Conservation (phyloP, 1,140 invertebrate genomes). For the Papilio glaucus region DNA sequence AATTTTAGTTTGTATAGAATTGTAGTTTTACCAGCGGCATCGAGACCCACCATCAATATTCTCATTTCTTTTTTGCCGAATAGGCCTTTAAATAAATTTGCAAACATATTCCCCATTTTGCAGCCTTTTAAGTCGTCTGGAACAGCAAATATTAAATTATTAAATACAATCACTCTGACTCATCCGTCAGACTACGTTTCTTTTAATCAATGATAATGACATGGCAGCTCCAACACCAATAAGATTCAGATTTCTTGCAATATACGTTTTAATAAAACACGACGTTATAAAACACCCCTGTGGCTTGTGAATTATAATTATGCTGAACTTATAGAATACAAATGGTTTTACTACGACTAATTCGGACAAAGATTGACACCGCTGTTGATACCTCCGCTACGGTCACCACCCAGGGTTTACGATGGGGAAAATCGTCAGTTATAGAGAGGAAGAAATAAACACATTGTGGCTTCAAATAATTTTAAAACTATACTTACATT, state of each 20-base stretch:
- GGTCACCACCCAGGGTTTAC: slow-evolving; percentile 50
- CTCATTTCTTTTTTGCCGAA: slow-evolving; percentile 99
- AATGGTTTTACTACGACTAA: slow-evolving; percentile 28
- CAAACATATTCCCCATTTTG: slow-evolving; percentile 94
- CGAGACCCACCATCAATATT: slow-evolving; percentile 98
- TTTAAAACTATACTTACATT: slow-evolving; percentile 83
- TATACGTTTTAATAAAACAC: not conserved
- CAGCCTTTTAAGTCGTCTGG: slow-evolving; percentile 81
- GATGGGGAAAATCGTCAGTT: slow-evolving; percentile 15
- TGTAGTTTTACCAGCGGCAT: slow-evolving; percentile 99
- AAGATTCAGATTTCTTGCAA: slow-evolving; percentile 44
- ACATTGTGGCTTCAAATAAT: slow-evolving; percentile 36
- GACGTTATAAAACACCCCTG: slow-evolving; percentile 31
- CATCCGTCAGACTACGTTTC: slow-evolving; percentile 75
- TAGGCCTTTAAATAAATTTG: slow-evolving; percentile 96
- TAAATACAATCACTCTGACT: slow-evolving; percentile 71
- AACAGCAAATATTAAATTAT: slow-evolving; percentile 73
- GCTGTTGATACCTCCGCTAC: slow-evolving; percentile 65
- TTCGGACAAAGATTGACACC: slow-evolving; percentile 70
- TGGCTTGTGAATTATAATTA: not conserved
- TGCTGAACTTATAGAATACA: not conserved
- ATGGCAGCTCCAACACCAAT: slow-evolving; percentile 72
- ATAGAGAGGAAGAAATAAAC: slow-evolving; percentile 24
- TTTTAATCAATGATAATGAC: slow-evolving; percentile 82
- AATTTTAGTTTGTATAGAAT: slow-evolving; percentile 99